Conservation (phyloP, 1,140 invertebrate species). For the Diachasma alloeum region DNA sequence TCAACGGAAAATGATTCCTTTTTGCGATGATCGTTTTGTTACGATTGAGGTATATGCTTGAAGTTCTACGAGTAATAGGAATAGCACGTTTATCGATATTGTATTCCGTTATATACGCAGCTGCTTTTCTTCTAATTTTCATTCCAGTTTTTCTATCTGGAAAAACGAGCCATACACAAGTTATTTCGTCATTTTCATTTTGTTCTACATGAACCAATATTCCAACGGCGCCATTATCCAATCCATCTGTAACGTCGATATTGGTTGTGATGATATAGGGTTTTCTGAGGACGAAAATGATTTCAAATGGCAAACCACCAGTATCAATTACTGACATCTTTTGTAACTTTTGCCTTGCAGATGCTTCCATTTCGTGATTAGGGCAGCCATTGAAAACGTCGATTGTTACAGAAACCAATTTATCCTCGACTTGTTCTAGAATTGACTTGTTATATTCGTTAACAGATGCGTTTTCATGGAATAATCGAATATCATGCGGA, state of each 20-base stretch:
- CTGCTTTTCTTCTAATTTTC: no score
- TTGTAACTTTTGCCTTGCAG: background rate
- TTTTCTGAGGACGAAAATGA: background rate
- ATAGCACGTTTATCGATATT: no score
- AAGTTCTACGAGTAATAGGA: no score
- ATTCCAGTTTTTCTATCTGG: no score
- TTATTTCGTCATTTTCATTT: background rate
- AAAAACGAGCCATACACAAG: background rate
- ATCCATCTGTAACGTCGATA: background rate
- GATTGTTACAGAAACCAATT: background rate
- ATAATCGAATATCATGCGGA: slow-evolving; percentile 34
- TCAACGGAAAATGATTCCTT: no score
- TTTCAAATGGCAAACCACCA: background rate
- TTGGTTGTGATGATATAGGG: background rate
- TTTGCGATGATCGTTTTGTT: no score
- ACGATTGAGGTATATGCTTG: no score
- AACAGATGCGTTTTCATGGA: background rate
- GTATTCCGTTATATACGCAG: no score
- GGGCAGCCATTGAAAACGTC: background rate
- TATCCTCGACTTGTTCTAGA: background rate
- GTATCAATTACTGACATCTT: background rate
- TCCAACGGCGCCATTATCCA: background rate
- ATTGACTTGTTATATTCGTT: background rate
- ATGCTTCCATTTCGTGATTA: background rate
- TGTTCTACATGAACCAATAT: background rate